Evolutionary conservation across 2,113 vertebrate genomes (phyloP).

Genomic region (Pristiophorus japonicus): DNA sequence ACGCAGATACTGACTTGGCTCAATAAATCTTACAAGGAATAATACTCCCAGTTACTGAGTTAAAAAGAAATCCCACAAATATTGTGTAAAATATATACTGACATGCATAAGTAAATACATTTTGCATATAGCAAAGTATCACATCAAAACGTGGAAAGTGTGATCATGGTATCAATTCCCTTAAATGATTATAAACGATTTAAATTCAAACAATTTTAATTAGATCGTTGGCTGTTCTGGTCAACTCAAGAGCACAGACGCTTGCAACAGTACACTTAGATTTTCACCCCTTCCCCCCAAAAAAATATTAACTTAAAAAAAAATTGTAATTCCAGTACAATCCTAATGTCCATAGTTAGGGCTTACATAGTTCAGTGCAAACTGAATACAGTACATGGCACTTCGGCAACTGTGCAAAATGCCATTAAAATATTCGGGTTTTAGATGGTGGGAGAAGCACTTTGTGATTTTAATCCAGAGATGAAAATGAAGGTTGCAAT

Average conservation of each 20-base stretch:
- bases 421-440: too few species aligned
- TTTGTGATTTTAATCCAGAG: not conserved
- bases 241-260: not conserved
- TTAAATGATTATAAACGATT: not conserved
- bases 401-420: too few species aligned
- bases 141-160: not conserved
- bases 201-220: not conserved
- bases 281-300: too few species aligned
- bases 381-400: too few species aligned
- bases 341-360: too few species aligned
- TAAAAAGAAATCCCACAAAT: not conserved
- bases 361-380: too few species aligned
- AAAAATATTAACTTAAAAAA: too few species aligned
- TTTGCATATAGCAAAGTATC: not conserved
- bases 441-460: not conserved
- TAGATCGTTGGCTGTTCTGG: not conserved
- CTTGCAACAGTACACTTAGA: not conserved
- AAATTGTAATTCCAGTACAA: too few species aligned
- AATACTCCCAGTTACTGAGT: too few species aligned
- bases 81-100: not conserved
- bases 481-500: not conserved
- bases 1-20: not conserved
- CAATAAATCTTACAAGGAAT: not conserved
- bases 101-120: not conserved
- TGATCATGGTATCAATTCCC: not conserved